A percentile compares a stretch with the other conserved stretches of the same genome.
phyloP scores from a whole-genome alignment of 37 sponge, comb jelly and placozoan species.

The Petrosia ficiformis region DNA sequence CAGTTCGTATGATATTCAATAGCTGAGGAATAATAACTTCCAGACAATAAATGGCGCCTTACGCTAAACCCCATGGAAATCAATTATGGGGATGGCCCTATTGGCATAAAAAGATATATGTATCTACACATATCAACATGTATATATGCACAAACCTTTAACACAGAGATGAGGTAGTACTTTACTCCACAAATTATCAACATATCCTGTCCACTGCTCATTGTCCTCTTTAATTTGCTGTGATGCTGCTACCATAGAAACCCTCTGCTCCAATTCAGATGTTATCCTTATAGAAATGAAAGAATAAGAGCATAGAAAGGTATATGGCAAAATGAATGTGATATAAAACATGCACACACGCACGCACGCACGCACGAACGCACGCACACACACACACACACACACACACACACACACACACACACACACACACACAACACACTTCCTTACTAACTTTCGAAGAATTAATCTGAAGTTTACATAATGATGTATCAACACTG shows the following conservation, averaged over 20 bases:
- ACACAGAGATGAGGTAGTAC: slow-evolving; percentile 39
- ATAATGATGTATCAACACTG: slow-evolving; percentile 61
- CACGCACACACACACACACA: no score
- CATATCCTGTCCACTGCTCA: slow-evolving; percentile 38
- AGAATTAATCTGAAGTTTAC: slow-evolving; percentile 51
- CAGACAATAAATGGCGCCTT: no score
- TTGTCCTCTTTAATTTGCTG: not conserved
- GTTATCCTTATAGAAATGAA: slow-evolving; percentile 15
- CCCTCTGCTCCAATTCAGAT: not conserved
- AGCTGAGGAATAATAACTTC: no score
- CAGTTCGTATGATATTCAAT: no score
- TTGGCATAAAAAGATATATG: no score
- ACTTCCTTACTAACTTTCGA: slow-evolving; percentile 16
- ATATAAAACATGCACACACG: no score
- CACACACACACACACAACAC: not conserved
- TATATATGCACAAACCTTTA: not conserved
- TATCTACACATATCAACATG: no score
- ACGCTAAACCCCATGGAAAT: no score
- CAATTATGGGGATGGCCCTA: no score
- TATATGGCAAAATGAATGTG: not conserved
- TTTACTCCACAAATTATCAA: slow-evolving; percentile 40
- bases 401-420: no score
- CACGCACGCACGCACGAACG: no score
- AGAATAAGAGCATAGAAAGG: not conserved
- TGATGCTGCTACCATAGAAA: slow-evolving; percentile 1